Conservation (phyloP, 92 coral and sea anemone genomes). For the Umimayanthus kanabou region DNA sequence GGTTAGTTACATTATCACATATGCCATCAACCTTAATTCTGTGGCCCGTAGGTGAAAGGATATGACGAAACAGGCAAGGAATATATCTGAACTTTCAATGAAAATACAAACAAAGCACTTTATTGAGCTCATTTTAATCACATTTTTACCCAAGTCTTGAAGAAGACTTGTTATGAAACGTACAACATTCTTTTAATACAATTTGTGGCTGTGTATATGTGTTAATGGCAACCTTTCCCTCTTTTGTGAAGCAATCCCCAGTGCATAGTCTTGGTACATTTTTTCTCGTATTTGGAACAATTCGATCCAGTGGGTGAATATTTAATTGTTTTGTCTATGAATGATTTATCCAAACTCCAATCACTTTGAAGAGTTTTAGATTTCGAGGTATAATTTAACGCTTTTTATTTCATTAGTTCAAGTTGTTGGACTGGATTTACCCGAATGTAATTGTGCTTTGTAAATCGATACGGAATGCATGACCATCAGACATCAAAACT, state of each 20-base stretch:
- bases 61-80: constrained; percentile 68
- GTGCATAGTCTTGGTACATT: background rate
- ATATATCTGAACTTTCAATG: constrained; percentile 59
- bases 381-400: background rate
- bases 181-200: background rate
- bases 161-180: background rate
- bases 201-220: background rate
- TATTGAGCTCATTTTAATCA: constrained; percentile 36
- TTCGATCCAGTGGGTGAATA: constrained; percentile 58
- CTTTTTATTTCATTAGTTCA: constrained; percentile 33
- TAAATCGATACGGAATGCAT: constrained; percentile 25
- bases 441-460: background rate
- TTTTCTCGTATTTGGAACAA: constrained; percentile 20
- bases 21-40: background rate
- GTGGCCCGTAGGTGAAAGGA: constrained; percentile 18
- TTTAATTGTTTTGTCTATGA: constrained; percentile 69
- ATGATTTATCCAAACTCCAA: constrained; percentile 58
- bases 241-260: constrained; percentile 8
- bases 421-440: background rate
- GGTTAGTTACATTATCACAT: background rate
- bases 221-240: background rate
- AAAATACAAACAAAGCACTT: constrained; percentile 48
- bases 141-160: constrained; percentile 13
- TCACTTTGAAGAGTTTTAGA: constrained; percentile 9
- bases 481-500: background rate